Percentiles rank a stretch among this genome's conserved stretches.
These are phyloP conservation scores for Cephalopterus ornatus DNA, from an alignment of 2,113 vertebrate species.

Conservation along the genomic window DNA sequence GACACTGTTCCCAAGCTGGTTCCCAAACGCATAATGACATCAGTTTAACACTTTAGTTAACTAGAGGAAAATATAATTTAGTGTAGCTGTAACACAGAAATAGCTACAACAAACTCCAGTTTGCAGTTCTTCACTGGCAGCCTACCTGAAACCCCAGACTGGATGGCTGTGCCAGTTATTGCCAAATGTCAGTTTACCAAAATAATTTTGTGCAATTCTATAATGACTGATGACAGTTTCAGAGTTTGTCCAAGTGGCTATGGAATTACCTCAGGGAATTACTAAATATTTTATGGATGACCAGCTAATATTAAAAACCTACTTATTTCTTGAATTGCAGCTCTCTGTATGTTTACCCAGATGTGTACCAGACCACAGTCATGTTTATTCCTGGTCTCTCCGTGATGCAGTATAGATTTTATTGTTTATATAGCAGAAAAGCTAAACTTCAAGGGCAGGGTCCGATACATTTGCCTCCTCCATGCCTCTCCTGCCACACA, in stretches of 20 bases:
- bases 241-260: background rate
- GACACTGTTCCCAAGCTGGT: background rate
- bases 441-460: background rate
- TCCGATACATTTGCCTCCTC: background rate
- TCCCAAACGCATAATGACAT: fast-evolving
- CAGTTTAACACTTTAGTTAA: background rate
- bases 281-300: background rate
- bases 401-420: background rate
- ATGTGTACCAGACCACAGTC: background rate
- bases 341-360: background rate
- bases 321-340: background rate
- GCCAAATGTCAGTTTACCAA: background rate
- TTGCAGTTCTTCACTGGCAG: background rate
- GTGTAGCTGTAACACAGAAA: background rate
- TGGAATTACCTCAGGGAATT: background rate
- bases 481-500: fast-evolving
- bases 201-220: background rate
- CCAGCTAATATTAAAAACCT: background rate
- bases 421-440: background rate
- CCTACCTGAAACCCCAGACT: background rate
- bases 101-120: background rate
- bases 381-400: background rate
- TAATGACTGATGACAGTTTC: background rate
- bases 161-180: background rate
- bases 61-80: background rate